A percentile compares a stretch with the other conserved stretches of the same genome.
Evolutionary conservation across 1,140 invertebrate species (phyloP).

Genomic region (Polypedilum pembai): DNA sequence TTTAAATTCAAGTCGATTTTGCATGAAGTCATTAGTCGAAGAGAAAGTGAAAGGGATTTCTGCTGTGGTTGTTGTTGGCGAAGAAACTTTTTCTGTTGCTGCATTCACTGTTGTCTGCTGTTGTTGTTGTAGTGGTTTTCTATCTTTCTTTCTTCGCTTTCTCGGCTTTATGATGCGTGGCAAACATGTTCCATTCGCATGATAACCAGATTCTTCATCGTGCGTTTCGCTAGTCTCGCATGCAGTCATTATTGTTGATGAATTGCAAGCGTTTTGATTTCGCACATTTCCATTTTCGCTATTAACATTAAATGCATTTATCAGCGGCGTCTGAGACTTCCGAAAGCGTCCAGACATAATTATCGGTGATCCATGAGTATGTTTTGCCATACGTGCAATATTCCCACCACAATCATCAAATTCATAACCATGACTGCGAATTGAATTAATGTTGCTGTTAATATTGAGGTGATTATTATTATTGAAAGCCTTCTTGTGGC

Average conservation of each 20-base stretch:
- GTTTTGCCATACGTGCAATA: slow-evolving; percentile 58
- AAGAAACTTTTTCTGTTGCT: neutral
- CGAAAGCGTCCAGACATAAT: slow-evolving; percentile 56
- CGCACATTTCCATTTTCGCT: slow-evolving; percentile 31
- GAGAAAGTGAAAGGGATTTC: slow-evolving; percentile 5
- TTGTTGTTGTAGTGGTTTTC: slow-evolving; percentile 52
- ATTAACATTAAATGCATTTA: slow-evolving; percentile 35
- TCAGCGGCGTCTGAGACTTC: slow-evolving; percentile 30
- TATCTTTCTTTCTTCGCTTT: slow-evolving; percentile 81
- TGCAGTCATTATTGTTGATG: slow-evolving; percentile 27
- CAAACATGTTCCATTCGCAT: slow-evolving; percentile 60
- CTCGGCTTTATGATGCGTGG: slow-evolving; percentile 81
- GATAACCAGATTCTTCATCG: slow-evolving; percentile 31
- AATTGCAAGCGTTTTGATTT: slow-evolving; percentile 38
- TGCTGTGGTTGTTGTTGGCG: neutral
- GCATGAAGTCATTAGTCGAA: neutral
- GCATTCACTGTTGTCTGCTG: neutral
- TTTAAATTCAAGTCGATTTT: slow-evolving; percentile 37
- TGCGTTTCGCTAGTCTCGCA: slow-evolving; percentile 31
- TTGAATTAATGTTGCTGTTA: too few species aligned
- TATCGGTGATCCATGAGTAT: slow-evolving; percentile 67
- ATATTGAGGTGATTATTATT: neutral
- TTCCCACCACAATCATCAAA: slow-evolving; percentile 41
- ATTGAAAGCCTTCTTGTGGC: slow-evolving; percentile 31
- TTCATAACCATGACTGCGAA: slow-evolving; percentile 32